These are phyloP conservation scores for Lepidurus arcticus DNA, from an alignment of 1,140 invertebrate genomes.

Conservation along the genomic window DNA sequence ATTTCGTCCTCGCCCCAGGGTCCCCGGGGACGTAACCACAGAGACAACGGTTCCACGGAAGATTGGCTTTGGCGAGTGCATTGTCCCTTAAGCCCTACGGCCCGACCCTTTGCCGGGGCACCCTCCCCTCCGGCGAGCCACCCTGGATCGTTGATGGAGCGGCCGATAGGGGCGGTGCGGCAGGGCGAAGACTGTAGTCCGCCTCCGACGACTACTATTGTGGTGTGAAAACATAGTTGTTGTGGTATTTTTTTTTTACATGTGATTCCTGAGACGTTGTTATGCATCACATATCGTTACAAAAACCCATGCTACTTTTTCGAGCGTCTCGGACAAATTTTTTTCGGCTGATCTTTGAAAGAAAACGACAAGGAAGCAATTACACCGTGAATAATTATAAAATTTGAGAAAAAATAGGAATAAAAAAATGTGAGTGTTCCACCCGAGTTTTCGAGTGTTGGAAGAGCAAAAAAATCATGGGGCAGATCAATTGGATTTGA, in stretches of 20 bases:
- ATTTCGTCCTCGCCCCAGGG: background rate
- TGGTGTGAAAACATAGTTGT: slow-evolving; percentile 5
- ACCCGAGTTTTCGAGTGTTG: background rate
- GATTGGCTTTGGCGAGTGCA: slow-evolving; percentile 8
- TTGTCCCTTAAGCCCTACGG: background rate
- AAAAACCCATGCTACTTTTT: background rate
- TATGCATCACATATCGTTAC: slow-evolving; percentile 19
- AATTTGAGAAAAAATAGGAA: background rate
- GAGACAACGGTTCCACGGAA: background rate
- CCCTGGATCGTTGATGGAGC: background rate
- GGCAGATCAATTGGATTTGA: background rate
- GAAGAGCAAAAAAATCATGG: background rate
- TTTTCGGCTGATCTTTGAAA: background rate
- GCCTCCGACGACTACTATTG: slow-evolving; percentile 6
- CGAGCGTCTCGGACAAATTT: background rate
- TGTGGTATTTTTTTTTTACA: background rate
- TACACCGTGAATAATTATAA: background rate
- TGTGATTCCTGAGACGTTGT: background rate
- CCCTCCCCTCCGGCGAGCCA: background rate
- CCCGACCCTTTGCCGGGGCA: background rate
- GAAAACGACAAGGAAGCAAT: background rate
- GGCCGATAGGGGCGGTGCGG: background rate
- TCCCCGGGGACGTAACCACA: background rate
- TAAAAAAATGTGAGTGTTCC: background rate
- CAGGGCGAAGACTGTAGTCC: background rate